Percentiles rank a stretch among this genome's conserved stretches.
phyloP scores from a whole-genome alignment of 2,888 invertebrate genomes.

The Neelides folsomi region DNA sequence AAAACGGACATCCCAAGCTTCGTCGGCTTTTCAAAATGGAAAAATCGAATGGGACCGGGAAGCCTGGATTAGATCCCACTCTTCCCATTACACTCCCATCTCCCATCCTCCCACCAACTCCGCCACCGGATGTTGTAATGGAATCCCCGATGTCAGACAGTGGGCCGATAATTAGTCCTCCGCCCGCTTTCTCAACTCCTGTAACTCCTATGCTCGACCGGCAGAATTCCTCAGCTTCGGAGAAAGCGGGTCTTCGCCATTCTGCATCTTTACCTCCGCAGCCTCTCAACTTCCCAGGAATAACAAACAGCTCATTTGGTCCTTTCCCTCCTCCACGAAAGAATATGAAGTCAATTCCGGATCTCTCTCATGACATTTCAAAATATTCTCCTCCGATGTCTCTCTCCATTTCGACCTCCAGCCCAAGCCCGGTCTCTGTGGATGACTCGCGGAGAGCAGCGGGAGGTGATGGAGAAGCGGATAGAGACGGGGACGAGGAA shows the following conservation, averaged over 20 bases:
- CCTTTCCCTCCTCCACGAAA: constrained; percentile 11
- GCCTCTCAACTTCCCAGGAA: constrained; percentile 4
- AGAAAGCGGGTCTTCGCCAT: constrained; percentile 18
- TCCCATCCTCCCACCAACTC: constrained; percentile 27
- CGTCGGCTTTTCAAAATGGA: constrained; percentile 45
- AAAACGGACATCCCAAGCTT: constrained; percentile 62
- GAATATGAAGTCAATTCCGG: constrained; percentile 23
- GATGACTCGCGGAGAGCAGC: constrained; percentile 2
- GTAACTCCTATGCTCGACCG: constrained; percentile 31
- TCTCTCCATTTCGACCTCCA: constrained; percentile 10
- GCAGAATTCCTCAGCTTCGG: constrained; percentile 28
- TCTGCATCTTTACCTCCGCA: constrained; percentile 14
- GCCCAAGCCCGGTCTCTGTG: neutral
- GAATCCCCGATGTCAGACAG: constrained; percentile 31
- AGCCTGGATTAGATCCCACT: constrained; percentile 7
- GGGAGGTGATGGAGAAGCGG: constrained; percentile 17
- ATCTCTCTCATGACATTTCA: constrained; percentile 10
- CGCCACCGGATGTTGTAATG: constrained; percentile 27
- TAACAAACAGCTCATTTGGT: constrained; percentile 20
- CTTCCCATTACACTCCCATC: constrained; percentile 29
- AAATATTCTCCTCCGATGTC: constrained; percentile 10
- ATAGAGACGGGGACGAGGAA: constrained; percentile 23
- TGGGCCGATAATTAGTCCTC: constrained; percentile 29
- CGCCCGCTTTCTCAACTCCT: constrained; percentile 32
- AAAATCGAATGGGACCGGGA: constrained; percentile 3